Evolutionary conservation across 2,113 vertebrate genomes (phyloP).

Genomic region (Cathartes aura): DNA sequence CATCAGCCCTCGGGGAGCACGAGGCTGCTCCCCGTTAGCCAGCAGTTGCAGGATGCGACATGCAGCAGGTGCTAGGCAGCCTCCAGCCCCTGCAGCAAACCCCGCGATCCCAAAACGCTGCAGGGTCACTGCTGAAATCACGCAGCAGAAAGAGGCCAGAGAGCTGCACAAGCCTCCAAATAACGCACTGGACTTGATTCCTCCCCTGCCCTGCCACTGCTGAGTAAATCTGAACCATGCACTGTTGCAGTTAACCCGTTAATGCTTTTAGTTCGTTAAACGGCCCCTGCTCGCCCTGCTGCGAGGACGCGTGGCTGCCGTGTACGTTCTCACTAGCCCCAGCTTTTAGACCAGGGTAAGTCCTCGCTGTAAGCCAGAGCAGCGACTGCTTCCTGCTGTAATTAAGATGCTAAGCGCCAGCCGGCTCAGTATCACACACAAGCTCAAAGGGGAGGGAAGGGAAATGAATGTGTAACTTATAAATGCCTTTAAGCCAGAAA

Average conservation of each 20-base stretch:
- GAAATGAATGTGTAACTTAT: constrained; percentile 48
- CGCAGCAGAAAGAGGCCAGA: not conserved
- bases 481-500: constrained; percentile 44
- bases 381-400: constrained; percentile 26
- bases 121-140: not conserved
- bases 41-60: not conserved
- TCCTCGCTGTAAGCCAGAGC: not conserved
- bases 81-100: not conserved
- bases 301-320: not conserved
- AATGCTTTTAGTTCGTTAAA: not conserved
- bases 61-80: not conserved
- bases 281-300: not conserved
- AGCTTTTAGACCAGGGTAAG: not conserved
- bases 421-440: not conserved
- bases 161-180: not conserved
- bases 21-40: not conserved
- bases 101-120: not conserved
- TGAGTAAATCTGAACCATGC: not conserved
- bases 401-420: not conserved
- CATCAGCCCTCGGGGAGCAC: not conserved
- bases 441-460: not conserved
- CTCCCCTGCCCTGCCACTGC: not conserved
- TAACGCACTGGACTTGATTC: fast-evolving
- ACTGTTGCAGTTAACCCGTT: not conserved
- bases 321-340: not conserved